Conservation (phyloP, 2,113 vertebrate species). For the Mirza zaza region DNA sequence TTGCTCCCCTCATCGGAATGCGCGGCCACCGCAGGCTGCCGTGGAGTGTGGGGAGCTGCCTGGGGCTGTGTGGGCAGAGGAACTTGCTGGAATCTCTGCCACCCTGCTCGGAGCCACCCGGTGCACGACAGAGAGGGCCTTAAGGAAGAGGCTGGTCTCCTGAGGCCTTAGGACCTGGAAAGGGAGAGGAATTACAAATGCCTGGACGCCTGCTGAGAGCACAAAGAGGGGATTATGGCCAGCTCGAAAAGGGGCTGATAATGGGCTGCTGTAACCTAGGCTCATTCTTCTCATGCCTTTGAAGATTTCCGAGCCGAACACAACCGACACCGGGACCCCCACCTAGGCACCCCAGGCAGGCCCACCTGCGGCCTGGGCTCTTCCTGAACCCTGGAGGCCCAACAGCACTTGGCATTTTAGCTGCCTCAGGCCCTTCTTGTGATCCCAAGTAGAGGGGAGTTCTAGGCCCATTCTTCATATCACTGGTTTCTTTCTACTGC, state of each 20-base stretch:
- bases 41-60: neutral
- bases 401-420: too few species aligned
- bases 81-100: neutral
- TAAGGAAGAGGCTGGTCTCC: constrained; percentile 41
- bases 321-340: constrained; percentile 52
- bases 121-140: neutral
- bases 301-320: constrained; percentile 64
- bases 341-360: constrained; percentile 55
- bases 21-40: neutral
- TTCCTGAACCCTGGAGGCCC: too few species aligned
- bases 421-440: neutral
- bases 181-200: constrained; percentile 68
- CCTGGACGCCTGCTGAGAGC: constrained; percentile 40
- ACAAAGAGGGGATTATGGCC: constrained; percentile 77
- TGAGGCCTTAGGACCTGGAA: constrained; percentile 52
- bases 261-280: constrained; percentile 71
- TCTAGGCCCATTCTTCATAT: too few species aligned
- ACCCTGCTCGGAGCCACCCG: neutral
- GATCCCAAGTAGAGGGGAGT: neutral
- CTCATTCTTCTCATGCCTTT: constrained; percentile 82
- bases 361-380: constrained; percentile 66
- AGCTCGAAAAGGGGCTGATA: constrained; percentile 13
- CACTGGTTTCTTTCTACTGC: neutral
- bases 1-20: neutral
- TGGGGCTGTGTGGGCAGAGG: neutral